Conservation (phyloP, 2,113 vertebrate genomes). For the Notothenia coriiceps region DNA sequence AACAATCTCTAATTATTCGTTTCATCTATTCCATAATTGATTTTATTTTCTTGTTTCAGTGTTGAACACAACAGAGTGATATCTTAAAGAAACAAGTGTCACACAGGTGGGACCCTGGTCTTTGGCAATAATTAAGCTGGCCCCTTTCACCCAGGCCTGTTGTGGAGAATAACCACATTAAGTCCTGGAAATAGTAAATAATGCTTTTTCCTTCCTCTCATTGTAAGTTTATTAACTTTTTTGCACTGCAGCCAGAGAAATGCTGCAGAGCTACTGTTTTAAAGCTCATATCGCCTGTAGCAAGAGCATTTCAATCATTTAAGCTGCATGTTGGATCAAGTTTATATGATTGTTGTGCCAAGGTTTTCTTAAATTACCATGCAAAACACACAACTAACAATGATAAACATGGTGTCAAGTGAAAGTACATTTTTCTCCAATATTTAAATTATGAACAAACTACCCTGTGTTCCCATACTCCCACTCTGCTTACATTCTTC, state of each 20-base stretch:
- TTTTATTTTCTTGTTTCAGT: too few relatives aligned
- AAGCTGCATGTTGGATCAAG: constrained; percentile 27
- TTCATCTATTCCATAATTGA: too few relatives aligned
- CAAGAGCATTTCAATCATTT: constrained; percentile 24
- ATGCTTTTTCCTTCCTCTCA: not conserved
- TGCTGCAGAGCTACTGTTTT: not conserved
- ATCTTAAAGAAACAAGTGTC: too few relatives aligned
- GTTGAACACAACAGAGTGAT: too few relatives aligned
- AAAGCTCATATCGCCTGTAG: constrained; percentile 13
- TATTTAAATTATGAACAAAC: not conserved
- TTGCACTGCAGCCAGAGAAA: not conserved
- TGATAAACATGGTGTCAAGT: not conserved
- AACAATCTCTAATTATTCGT: too few relatives aligned
- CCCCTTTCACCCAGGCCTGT: too few relatives aligned
- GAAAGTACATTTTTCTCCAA: not conserved
- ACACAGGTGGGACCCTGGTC: too few relatives aligned
- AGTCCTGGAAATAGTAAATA: not conserved
- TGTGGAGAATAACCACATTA: too few relatives aligned
- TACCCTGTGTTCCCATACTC: not conserved
- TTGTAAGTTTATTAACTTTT: not conserved
- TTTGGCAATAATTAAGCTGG: too few relatives aligned
- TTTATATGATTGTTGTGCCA: not conserved
- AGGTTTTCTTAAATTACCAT: constrained; percentile 11
- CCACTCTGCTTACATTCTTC: constrained; percentile 9
- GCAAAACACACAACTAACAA: not conserved